A percentile compares a stretch with the other conserved stretches of the same genome.
Evolutionary conservation across 2,888 invertebrate genomes (phyloP).

Genomic region (Nemotelus nigrinus): DNA sequence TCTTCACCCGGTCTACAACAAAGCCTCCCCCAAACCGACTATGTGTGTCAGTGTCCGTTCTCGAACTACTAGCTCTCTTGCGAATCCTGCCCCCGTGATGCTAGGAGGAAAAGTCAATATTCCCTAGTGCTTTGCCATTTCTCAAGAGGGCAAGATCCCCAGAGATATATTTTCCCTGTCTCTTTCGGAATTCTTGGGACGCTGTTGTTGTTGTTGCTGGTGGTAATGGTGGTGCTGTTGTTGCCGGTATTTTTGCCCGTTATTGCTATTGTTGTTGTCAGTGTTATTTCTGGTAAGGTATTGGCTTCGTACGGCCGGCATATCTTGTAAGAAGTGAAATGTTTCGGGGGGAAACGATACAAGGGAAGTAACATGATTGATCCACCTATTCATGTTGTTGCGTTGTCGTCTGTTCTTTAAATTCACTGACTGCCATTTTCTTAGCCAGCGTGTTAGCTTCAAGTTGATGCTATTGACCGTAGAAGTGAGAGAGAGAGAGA

Average conservation of each 20-base stretch:
- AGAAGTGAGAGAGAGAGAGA: not conserved
- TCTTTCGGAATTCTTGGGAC: conserved; percentile 38
- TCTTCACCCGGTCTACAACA: not conserved
- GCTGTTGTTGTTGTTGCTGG: conserved; percentile 17
- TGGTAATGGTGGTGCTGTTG: not conserved
- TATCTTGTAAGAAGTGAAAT: conserved; percentile 8
- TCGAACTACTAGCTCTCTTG: not conserved
- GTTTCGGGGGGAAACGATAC: not conserved
- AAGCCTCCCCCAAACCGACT: conserved; percentile 2
- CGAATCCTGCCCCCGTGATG: conserved; percentile 4
- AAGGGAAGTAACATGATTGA: conserved; percentile 40
- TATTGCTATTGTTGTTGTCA: conserved; percentile 4
- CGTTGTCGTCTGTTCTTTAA: not conserved
- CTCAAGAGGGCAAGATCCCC: conserved; percentile 57
- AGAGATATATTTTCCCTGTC: conserved; percentile 53
- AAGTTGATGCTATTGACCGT: too few species aligned
- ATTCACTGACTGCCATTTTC: conserved; percentile 39
- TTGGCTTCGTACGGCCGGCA: conserved; percentile 6
- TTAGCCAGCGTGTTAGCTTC: conserved; percentile 20
- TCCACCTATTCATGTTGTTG: conserved; percentile 28
- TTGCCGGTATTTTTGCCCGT: conserved; percentile 1
- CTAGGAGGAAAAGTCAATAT: conserved; percentile 48
- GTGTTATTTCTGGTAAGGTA: conserved; percentile 3
- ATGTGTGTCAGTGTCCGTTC: conserved; percentile 4
- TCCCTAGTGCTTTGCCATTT: conserved; percentile 53